Percentiles rank a stretch among this genome's conserved stretches.
Conservation (phyloP, 2,888 invertebrate genomes). For the Ethmia dodecea region DNA sequence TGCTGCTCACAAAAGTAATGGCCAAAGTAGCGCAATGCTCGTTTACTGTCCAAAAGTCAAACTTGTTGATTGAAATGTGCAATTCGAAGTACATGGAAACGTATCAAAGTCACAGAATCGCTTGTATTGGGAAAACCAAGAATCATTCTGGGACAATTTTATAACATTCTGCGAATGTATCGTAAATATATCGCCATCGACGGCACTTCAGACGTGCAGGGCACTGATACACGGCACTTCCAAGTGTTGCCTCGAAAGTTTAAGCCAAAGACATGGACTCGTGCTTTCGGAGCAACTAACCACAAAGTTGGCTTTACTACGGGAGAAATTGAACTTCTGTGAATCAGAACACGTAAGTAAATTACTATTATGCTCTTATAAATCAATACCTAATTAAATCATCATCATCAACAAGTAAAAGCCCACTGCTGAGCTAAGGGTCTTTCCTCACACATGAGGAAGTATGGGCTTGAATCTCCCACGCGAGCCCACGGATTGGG, state of each 20-base stretch:
- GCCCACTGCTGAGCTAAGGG: no score
- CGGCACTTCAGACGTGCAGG: constrained; percentile 45
- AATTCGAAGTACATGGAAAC: constrained; percentile 47
- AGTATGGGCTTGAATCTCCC: no score
- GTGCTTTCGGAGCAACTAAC: constrained; percentile 30
- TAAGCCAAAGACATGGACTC: constrained; percentile 37
- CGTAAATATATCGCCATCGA: constrained; percentile 45
- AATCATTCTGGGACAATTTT: constrained; percentile 53
- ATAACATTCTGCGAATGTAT: constrained; percentile 47
- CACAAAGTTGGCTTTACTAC: constrained; percentile 31
- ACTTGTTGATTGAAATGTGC: constrained; percentile 45
- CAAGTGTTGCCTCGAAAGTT: constrained; percentile 37
- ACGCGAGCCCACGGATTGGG: no score
- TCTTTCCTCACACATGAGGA: no score
- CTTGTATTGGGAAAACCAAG: constrained; percentile 51
- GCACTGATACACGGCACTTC: constrained; percentile 45
- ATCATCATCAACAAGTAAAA: neutral
- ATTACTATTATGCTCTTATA: neutral
- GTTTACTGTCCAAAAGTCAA: constrained; percentile 46
- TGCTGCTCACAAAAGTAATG: constrained; percentile 52
- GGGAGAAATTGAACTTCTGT: constrained; percentile 31
- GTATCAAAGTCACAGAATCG: constrained; percentile 24
- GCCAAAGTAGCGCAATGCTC: constrained; percentile 48
- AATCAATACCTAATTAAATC: neutral
- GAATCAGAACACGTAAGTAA: constrained; percentile 32